Conservation (phyloP, 2,888 invertebrate genomes). For the Philonicus albiceps region DNA sequence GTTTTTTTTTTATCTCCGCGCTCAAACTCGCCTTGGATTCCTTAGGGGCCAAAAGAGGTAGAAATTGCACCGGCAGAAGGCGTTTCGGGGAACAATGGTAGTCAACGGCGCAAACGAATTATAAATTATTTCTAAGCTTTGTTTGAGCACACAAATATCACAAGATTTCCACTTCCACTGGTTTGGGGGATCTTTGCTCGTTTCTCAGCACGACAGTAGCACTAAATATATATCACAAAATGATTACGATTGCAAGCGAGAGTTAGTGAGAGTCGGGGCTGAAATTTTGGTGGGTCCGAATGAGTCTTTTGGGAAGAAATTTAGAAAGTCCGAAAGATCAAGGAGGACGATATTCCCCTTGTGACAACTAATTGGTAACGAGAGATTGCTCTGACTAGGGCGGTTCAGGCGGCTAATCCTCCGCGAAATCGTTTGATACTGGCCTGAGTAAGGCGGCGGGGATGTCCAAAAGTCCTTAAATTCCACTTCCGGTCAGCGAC, state of each 20-base stretch:
- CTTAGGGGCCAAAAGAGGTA: slow-evolving; percentile 8
- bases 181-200: background rate
- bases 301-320: background rate
- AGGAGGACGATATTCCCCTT: background rate
- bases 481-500: background rate
- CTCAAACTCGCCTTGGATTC: background rate
- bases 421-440: background rate
- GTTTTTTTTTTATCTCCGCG: background rate
- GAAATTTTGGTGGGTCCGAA: slow-evolving; percentile 12
- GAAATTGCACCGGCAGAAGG: background rate
- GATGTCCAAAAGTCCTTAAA: background rate
- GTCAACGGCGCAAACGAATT: background rate
- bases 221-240: slow-evolving; percentile 38
- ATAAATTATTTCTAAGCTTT: slow-evolving; percentile 29
- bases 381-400: background rate
- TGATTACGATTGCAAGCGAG: background rate
- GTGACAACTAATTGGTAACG: background rate
- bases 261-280: background rate
- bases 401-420: background rate
- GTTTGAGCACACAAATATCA: slow-evolving; percentile 36
- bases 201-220: background rate
- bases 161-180: background rate
- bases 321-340: slow-evolving; percentile 11
- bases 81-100: slow-evolving; percentile 23
- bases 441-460: background rate